These are phyloP conservation scores for Solea solea DNA, from an alignment of 2,113 vertebrate species.

Conservation along the genomic window DNA sequence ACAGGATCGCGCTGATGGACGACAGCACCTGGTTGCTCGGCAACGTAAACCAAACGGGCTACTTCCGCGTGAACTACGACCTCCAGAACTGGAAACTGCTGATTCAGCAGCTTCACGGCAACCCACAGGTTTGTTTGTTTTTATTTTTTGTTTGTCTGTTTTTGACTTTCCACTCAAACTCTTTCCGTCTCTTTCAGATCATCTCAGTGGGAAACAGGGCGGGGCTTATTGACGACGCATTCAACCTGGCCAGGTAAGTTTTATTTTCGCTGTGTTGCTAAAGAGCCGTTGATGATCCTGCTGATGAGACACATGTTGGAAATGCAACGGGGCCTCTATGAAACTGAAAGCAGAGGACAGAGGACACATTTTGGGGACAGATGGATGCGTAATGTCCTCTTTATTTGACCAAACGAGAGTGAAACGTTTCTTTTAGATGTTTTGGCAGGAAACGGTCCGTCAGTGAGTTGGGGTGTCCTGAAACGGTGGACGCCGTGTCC, in stretches of 20 bases:
- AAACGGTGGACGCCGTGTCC: too few species aligned
- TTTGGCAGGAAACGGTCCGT: too few species aligned
- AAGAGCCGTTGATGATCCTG: too few species aligned
- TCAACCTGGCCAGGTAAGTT: slow-evolving; percentile 95
- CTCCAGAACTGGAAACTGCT: slow-evolving; percentile 94
- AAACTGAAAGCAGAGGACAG: too few species aligned
- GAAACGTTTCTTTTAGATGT: too few species aligned
- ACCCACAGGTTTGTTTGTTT: slow-evolving; percentile 83
- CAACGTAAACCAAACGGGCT: slow-evolving; percentile 97
- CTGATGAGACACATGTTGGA: too few species aligned
- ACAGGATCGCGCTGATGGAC: slow-evolving; percentile 85
- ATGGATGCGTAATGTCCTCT: background rate
- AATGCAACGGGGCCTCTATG: too few species aligned
- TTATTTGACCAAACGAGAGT: too few species aligned
- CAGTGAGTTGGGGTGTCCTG: too few species aligned
- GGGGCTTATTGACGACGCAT: slow-evolving; percentile 94
- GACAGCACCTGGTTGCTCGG: slow-evolving; percentile 91
- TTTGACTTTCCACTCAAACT: background rate
- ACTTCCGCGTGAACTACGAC: slow-evolving; percentile 98
- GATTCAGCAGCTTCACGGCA: slow-evolving; percentile 91
- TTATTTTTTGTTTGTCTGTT: background rate
- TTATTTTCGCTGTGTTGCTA: background rate
- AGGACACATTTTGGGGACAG: background rate
- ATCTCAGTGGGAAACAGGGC: slow-evolving; percentile 96
- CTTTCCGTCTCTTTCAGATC: slow-evolving; percentile 75